These are phyloP conservation scores for Thymallus thymallus DNA, from an alignment of 2,113 vertebrate genomes.

Conservation along the genomic window DNA sequence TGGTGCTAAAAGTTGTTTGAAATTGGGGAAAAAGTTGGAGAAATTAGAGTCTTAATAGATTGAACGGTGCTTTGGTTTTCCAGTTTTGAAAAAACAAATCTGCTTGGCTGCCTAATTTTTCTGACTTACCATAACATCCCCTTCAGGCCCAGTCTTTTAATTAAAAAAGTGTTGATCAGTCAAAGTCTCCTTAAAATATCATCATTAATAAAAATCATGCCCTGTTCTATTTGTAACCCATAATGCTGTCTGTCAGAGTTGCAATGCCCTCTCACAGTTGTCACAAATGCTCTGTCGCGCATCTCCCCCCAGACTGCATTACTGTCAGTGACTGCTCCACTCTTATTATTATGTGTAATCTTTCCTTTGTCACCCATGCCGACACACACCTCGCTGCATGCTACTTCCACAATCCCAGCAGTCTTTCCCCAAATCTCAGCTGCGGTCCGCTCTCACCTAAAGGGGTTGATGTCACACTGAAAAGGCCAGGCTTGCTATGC, in stretches of 20 bases:
- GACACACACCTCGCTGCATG: constrained; percentile 74
- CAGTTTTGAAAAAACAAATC: neutral
- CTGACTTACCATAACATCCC: neutral
- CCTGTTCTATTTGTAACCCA: constrained; percentile 49
- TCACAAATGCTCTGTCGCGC: constrained; percentile 67
- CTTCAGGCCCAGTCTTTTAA: neutral
- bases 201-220: constrained; percentile 7
- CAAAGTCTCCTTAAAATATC: constrained; percentile 12
- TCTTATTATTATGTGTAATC: constrained; percentile 71
- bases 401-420: constrained; percentile 65
- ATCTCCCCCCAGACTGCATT: constrained; percentile 72
- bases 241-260: constrained; percentile 58
- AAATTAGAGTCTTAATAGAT: neutral
- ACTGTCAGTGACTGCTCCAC: constrained; percentile 65
- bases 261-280: constrained; percentile 69
- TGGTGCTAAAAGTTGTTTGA: neutral
- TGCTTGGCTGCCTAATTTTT: neutral
- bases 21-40: neutral
- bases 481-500: constrained; percentile 69
- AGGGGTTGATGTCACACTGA: constrained; percentile 71
- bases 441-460: constrained; percentile 66
- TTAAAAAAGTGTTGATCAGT: neutral
- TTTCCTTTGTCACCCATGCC: constrained; percentile 68
- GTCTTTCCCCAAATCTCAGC: constrained; percentile 58
- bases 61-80: neutral